Conservation (phyloP, 2,888 invertebrate genomes). For the Drosophila eohydei region DNA sequence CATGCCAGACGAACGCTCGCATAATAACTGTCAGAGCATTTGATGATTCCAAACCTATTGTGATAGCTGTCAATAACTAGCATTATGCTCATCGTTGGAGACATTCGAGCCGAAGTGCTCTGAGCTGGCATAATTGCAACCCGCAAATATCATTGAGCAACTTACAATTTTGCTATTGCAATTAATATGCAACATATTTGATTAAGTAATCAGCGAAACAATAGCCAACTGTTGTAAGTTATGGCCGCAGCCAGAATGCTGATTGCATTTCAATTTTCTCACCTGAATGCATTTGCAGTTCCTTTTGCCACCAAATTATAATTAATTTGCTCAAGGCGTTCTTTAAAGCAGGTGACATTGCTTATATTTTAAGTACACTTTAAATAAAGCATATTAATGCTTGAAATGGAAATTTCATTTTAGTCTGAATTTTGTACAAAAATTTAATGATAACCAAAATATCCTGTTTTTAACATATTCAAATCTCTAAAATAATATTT, state of each 20-base stretch:
- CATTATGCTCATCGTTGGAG: constrained; percentile 15
- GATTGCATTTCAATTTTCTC: neutral
- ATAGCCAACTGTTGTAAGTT: no score
- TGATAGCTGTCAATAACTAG: constrained; percentile 52
- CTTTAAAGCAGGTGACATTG: neutral
- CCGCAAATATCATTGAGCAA: neutral
- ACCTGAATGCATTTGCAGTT: neutral
- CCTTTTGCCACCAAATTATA: neutral
- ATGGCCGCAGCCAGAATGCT: neutral
- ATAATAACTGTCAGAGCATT: constrained; percentile 40
- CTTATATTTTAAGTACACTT: no score
- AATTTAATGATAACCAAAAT: neutral
- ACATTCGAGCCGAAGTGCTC: constrained; percentile 1
- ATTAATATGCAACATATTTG: constrained; percentile 2
- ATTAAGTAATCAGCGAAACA: neutral
- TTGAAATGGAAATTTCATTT: neutral
- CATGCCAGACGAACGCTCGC: constrained; percentile 40
- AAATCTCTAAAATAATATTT: neutral
- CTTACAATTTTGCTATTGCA: neutral
- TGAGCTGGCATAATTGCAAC: neutral
- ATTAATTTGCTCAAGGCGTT: neutral
- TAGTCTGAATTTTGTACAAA: neutral
- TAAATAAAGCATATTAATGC: no score
- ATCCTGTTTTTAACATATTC: neutral
- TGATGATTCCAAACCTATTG: constrained; percentile 43